Evolutionary conservation across 2,888 invertebrate species (phyloP), one percentile per base, ranked within the genome.

Genomic region (Unio pictorum): DNA sequence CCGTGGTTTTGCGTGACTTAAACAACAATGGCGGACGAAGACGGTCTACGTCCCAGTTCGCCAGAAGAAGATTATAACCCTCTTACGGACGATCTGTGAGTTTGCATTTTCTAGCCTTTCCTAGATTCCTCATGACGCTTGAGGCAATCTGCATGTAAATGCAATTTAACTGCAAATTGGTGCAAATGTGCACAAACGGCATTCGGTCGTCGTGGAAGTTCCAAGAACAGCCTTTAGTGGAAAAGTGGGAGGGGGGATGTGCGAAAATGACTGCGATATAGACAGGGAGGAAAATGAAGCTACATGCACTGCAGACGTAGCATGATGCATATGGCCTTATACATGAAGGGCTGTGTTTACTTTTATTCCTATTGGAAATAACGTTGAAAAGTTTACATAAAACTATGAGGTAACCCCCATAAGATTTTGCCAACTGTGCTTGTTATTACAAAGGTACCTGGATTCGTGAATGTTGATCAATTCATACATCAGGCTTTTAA

Each of bases 21-120:
- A 64, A 60, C 70, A 69, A 77, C 68, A 72, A 85, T 85, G 85
- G 85, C 84, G 76, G 85, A 84, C 65, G 75, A 74, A 61, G 73
- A 73, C 62, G 74, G 73, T 57, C 63, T 64, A 61, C 71, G 73
- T 61, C 67, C 72, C 64, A 69, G 77, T 61, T 84, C 83, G 69
- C 84, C 83, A 61, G 73, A 64, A 26, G 84, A 85, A 74, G 76
- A 84, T 80, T 84, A 73, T 66, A 76, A 86, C 69, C 83, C 84
- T n/a, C 67, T 85, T 55, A 71, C 72, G n/a, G 83, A 84, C 61
- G 80, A 83, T 60, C 67, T 68, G 84, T 84, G 72, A 77, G 82
- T 79, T 26, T 54, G 26, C 28, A 55, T 23, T 63, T 20, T 8
- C 17, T 4, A 18, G 17, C 7, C 5, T 11, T 64, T 61, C 34